phyloP scores from a whole-genome alignment of 2,888 invertebrate genomes.

The Caenorhabditis panamensis region DNA sequence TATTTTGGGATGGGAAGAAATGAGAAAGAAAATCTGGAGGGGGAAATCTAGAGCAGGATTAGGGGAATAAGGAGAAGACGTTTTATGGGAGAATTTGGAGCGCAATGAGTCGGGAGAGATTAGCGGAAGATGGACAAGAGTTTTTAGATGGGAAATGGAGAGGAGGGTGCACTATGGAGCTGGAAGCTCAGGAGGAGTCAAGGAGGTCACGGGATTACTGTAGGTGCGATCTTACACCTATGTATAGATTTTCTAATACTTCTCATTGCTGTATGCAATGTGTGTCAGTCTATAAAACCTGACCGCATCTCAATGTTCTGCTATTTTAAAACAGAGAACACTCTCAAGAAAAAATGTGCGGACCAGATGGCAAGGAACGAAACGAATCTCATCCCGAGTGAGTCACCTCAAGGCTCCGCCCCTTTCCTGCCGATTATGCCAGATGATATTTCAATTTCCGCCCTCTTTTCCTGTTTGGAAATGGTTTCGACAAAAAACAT shows the following conservation, averaged over 20 bases:
- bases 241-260: no score
- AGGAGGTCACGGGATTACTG: no score
- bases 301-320: no score
- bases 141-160: neutral
- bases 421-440: neutral
- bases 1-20: neutral
- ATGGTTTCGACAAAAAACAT: neutral
- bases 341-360: neutral
- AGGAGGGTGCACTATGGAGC: no score
- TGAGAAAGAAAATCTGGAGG: neutral
- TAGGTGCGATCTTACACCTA: no score
- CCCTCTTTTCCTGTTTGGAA: no score
- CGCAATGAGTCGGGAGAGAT: neutral
- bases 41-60: neutral
- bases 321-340: neutral
- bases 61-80: neutral
- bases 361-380: neutral
- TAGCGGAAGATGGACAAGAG: neutral
- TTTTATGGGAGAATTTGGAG: neutral
- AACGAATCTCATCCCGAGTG: neutral
- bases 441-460: neutral
- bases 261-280: no score
- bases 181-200: neutral
- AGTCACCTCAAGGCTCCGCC: slow-evolving; percentile 3
- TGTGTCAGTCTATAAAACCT: no score